These are phyloP conservation scores for Tragelaphus strepsiceros DNA, from an alignment of 2,113 vertebrate species.

Conservation along the genomic window DNA sequence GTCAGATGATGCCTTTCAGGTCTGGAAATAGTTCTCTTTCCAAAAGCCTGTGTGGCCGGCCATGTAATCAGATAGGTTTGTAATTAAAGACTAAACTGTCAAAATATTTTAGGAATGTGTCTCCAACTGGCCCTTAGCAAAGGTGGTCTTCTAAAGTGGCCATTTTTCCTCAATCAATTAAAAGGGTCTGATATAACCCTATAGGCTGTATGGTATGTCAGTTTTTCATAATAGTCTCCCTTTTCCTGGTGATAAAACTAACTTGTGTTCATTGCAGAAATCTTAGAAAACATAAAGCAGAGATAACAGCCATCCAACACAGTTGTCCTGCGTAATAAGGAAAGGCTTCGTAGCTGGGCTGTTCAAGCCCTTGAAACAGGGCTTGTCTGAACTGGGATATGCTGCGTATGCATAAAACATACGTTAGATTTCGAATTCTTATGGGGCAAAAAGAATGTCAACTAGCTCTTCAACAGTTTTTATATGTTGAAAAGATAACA, in stretches of 20 bases:
- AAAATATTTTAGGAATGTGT: background rate
- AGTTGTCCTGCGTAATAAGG: background rate
- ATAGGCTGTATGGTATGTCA: accelerated
- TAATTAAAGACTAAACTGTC: background rate
- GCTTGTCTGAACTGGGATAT: background rate
- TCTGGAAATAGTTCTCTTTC: background rate
- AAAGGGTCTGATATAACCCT: accelerated
- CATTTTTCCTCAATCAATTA: background rate
- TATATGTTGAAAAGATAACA: background rate
- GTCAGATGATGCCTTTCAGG: background rate
- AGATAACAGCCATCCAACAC: accelerated
- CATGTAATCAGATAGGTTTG: background rate
- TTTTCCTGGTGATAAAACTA: background rate
- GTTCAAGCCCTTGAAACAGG: background rate
- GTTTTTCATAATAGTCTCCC: too few species aligned
- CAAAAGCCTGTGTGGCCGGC: background rate
- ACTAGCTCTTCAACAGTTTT: background rate
- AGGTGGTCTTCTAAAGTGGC: background rate
- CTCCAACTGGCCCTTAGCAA: background rate
- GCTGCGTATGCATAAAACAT: accelerated
- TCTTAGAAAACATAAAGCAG: background rate
- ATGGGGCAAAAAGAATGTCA: background rate
- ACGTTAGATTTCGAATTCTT: background rate
- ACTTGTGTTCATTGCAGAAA: background rate
- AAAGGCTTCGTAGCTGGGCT: background rate